A percentile compares a stretch with the other conserved stretches of the same genome.
phyloP scores from a whole-genome alignment of 2,113 vertebrate genomes.

The Probosciger aterrimus region DNA sequence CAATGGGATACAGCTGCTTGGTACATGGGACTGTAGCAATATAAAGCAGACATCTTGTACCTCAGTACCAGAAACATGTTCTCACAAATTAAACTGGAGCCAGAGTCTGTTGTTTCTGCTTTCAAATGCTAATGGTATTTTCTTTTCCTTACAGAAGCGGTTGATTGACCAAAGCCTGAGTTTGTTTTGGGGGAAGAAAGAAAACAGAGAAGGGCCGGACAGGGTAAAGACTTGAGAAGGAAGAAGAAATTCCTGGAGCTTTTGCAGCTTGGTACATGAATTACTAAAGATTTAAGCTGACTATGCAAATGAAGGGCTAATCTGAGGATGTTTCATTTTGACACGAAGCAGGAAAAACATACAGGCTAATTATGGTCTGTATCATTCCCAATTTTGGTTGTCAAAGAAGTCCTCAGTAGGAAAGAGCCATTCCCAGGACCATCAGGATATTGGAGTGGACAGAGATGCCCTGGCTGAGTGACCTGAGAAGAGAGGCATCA shows the following conservation, averaged over 20 bases:
- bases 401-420: neutral
- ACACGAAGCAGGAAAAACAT: neutral
- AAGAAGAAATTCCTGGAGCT: neutral
- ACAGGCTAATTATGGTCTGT: neutral
- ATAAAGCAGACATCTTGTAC: neutral
- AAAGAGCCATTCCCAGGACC: neutral
- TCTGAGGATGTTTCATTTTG: neutral
- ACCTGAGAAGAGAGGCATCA: neutral
- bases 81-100: neutral
- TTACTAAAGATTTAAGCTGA: neutral
- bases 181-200: neutral
- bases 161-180: neutral
- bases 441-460: neutral
- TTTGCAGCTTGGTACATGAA: neutral
- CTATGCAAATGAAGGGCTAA: neutral
- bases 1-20: fast-evolving
- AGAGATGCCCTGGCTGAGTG: neutral
- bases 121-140: neutral
- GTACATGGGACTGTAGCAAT: neutral
- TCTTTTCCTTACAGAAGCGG: neutral
- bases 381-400: neutral
- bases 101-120: neutral
- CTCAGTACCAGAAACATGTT: neutral
- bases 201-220: neutral
- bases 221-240: neutral